Base-by-base conservation (phyloP, 2,888 invertebrate species). In the Lochmaea capreae region DNA sequence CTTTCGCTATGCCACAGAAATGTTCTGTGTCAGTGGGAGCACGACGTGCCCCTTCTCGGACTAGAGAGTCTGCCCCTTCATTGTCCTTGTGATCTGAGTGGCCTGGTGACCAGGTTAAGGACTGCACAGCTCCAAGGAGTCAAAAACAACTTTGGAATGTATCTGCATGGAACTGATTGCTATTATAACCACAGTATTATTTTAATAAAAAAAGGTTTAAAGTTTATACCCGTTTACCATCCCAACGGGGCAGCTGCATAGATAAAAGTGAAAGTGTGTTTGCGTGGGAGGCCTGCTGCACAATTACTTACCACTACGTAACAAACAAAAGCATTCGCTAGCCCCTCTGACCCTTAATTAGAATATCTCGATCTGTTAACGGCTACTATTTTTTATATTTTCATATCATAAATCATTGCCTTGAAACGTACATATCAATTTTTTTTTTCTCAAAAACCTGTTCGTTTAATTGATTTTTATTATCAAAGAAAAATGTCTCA, bases 231-330 rank as follows among this genome's bases (percentile, higher is more conserved):
- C 10, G 3, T 54, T 54, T 9, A 18, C 16, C 16, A 18, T 9
- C 16, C 54, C 54, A 9, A 16, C 0, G 54, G 18, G 10, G 10
- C 16, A 54, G 9, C 10, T 12, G 18, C 16, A 43, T 63, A n/a
- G 3, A 18, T 43, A 18, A 61, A 42, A 39, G 43, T 43, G 62
- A 63, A 42, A 65, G 57, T 65, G 63, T 63, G 63, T 46, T 63
- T 76, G 80, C 77, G 80, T 80, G 79, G 80, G 80, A 77, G 80
- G 80, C 78, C 79, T 75, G 73, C 78, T 80, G 79, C 80, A 78
- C 75, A 76, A 78, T 78, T 75, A 66, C 71, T 73, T 74, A 70
- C 75, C 61, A 65, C 46, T 62, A 39, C 54, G 42, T 43, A 58
- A 65, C 65, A 63, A 63, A 65, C 58, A 49, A 54, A 62, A 54